These are phyloP conservation scores for Pitta sordida DNA, from an alignment of 2,113 vertebrate species.

Conservation along the genomic window DNA sequence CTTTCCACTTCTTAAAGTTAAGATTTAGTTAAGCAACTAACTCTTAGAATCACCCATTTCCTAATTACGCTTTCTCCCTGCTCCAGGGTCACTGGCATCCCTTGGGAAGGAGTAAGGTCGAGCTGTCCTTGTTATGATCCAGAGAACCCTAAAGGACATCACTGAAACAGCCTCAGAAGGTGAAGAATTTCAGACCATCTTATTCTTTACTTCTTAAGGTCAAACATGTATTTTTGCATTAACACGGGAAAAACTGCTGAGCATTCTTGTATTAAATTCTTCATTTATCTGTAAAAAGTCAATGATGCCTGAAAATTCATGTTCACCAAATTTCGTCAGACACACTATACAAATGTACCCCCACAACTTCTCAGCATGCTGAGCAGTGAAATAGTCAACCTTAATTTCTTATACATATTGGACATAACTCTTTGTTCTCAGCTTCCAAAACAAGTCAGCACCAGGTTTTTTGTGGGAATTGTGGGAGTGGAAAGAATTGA, in stretches of 20 bases:
- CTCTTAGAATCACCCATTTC: neutral
- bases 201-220: neutral
- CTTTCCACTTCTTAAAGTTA: neutral
- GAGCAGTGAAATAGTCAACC: neutral
- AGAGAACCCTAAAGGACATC: neutral
- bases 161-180: neutral
- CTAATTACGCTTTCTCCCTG: neutral
- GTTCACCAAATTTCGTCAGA: neutral
- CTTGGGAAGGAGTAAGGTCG: neutral
- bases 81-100: neutral
- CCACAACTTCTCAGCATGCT: neutral
- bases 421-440: conserved; percentile 5
- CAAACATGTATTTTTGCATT: neutral
- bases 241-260: neutral
- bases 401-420: conserved; percentile 14
- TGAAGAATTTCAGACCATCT: neutral
- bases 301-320: neutral
- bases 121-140: neutral
- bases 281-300: neutral
- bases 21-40: neutral
- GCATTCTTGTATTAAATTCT: neutral
- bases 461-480: conserved; percentile 15
- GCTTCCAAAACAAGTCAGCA: neutral
- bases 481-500: conserved; percentile 8
- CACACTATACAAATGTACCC: neutral